These are phyloP conservation scores for Anagyrus pseudococci DNA, from an alignment of 2,888 invertebrate species.

Conservation along the genomic window DNA sequence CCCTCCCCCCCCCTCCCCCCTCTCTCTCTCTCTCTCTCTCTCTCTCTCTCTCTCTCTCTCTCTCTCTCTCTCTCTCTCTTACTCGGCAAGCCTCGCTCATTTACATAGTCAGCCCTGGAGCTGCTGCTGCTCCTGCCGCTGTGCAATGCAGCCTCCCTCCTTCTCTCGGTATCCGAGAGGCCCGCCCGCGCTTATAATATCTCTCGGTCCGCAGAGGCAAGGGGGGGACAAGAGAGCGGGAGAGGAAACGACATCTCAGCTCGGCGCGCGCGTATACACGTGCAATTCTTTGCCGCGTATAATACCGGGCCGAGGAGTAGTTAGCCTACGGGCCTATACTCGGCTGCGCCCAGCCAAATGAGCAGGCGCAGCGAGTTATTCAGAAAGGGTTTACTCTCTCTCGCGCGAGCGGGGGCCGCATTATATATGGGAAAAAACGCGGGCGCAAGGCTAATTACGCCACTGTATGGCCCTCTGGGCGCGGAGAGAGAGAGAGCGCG, in stretches of 20 bases:
- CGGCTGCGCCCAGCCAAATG: conserved; percentile 3
- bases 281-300: conserved; percentile 9
- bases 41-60: not conserved
- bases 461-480: conserved; percentile 7
- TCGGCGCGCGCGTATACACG: not conserved
- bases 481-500: too few relatives aligned
- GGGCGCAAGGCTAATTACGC: conserved; percentile 26
- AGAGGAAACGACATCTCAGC: conserved; percentile 12
- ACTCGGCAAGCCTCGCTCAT: too few relatives aligned
- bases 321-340: not conserved
- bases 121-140: conserved; percentile 43
- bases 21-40: not conserved
- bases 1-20: not conserved
- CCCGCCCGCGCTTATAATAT: conserved; percentile 30
- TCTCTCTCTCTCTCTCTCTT: not conserved
- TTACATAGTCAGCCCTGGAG: conserved; percentile 59
- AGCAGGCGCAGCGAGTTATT: too few relatives aligned
- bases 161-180: too few relatives aligned
- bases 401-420: conserved; percentile 2
- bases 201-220: not conserved
- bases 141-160: not conserved
- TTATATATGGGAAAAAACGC: conserved; percentile 23
- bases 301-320: not conserved
- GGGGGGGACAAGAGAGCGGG: not conserved
- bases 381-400: too few relatives aligned